A percentile compares a stretch with the other conserved stretches of the same genome.
phyloP scores from a whole-genome alignment of 2,888 invertebrate genomes.

The Philhelius pedissequus region DNA sequence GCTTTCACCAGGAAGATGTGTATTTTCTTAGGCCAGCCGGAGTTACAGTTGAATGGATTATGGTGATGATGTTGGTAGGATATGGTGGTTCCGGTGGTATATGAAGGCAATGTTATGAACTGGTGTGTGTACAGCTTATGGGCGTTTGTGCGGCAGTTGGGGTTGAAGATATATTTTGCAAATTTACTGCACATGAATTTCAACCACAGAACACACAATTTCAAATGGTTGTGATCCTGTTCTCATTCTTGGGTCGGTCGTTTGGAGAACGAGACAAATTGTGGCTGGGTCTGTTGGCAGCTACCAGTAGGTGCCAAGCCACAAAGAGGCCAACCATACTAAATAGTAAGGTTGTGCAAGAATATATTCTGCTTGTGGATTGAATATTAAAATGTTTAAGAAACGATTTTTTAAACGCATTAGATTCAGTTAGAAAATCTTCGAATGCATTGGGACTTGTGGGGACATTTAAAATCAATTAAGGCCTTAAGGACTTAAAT shows the following conservation, averaged over 20 bases:
- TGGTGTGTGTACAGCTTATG: constrained; percentile 24
- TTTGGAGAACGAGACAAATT: constrained; percentile 12
- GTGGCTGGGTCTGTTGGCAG: constrained; percentile 56
- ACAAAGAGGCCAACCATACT: constrained; percentile 37
- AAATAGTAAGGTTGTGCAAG: constrained; percentile 54
- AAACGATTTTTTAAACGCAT: constrained; percentile 49
- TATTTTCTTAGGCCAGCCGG: constrained; percentile 14
- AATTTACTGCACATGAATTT: constrained; percentile 58
- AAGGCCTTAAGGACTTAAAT: neutral
- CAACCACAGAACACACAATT: constrained; percentile 10
- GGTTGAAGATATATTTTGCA: constrained; percentile 37
- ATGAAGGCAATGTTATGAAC: constrained; percentile 4
- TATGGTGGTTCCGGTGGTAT: neutral
- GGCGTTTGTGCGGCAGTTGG: neutral
- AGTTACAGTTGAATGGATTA: constrained; percentile 4
- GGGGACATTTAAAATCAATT: neutral
- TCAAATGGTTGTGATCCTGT: constrained; percentile 50
- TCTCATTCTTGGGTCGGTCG: neutral
- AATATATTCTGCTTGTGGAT: neutral
- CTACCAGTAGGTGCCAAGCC: constrained; percentile 40
- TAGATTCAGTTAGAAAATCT: constrained; percentile 36
- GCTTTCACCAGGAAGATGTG: constrained; percentile 30
- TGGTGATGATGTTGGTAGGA: constrained; percentile 11
- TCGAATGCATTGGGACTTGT: too few species aligned
- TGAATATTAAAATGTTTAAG: constrained; percentile 48